Base-by-base conservation (phyloP, 2,113 vertebrate species). In the Dendropsophus ebraccatus region DNA sequence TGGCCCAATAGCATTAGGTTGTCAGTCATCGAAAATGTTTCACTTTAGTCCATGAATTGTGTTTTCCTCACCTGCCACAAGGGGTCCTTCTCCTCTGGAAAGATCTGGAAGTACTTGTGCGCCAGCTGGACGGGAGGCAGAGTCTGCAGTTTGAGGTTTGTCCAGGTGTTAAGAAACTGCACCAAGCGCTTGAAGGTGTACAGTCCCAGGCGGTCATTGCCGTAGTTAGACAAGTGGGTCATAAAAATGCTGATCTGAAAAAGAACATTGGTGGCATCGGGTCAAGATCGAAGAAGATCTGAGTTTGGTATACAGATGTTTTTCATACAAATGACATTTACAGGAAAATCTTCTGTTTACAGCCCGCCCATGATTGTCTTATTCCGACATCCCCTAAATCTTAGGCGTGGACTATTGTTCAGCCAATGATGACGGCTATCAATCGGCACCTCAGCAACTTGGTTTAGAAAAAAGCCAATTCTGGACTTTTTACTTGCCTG, bases 191-290 rank as follows among this genome's bases (percentile, higher is more conserved):
- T 97, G 89, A 99, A 99, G 85, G 98, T 99, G 91, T 98, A 99
- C 72, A 99, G 92, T 79, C 98, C 98, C 84, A 99, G 95, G 54
- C 98, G 97, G 88, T 99, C 98, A 0, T 99, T 99, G 41, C 98
- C 98, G 0, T 99, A 99, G 90, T 99, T 99, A 88, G 97, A 99
- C 90, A 99, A 92, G 87, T 99, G 98, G 4, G 98, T 99, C 98
- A 99, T 99, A 91, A 99, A 99, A 90, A 99, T 98, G 90, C 97
- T 99, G 88, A 99, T 98, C 97, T 99, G 91, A 78, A 89, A 81
- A 37, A 49, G 72, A 54, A n/a, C 6, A 32, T 30, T 2, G 25
- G n/a, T n/a, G n/a, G n/a, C n/a, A n/a, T n/a, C 49, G 54, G 25
- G 41, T 41, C 49, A 21, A 25, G n/a, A 9, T 2, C 8, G 37